Percentiles rank a stretch among this genome's conserved stretches.
These are phyloP conservation scores for Gari tellinella DNA, from an alignment of 2,888 invertebrate genomes.

Conservation along the genomic window DNA sequence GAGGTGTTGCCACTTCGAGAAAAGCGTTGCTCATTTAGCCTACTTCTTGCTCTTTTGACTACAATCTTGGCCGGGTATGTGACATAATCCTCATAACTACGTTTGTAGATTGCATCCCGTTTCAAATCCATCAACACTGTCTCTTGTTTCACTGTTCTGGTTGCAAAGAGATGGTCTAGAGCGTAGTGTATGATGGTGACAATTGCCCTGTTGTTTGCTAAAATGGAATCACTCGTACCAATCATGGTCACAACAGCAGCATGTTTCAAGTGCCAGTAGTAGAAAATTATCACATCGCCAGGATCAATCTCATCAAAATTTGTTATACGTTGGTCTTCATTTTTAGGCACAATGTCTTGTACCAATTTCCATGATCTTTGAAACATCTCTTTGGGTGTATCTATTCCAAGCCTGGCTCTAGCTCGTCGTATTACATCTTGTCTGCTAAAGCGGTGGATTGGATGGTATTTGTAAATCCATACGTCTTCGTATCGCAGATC, in stretches of 20 bases:
- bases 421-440: constrained; percentile 27
- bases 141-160: constrained; percentile 36
- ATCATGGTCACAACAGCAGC: constrained; percentile 27
- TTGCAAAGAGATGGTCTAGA: constrained; percentile 12
- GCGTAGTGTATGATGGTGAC: constrained; percentile 38
- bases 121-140: constrained; percentile 10
- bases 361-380: constrained; percentile 25
- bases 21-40: constrained; percentile 28
- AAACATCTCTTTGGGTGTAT: constrained; percentile 7
- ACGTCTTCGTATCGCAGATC: constrained; percentile 23
- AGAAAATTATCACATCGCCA: constrained; percentile 22
- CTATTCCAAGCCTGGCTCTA: constrained; percentile 20
- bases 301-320: constrained; percentile 13
- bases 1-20: constrained; percentile 14
- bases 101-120: constrained; percentile 12
- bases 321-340: neutral
- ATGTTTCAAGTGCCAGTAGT: constrained; percentile 31
- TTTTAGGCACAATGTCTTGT: constrained; percentile 27
- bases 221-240: constrained; percentile 5
- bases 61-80: constrained; percentile 22
- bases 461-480: constrained; percentile 36
- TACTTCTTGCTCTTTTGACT: constrained; percentile 26
- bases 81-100: constrained; percentile 8
- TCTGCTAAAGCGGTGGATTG: constrained; percentile 17
- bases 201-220: constrained; percentile 9